phyloP scores from a whole-genome alignment of 2,113 vertebrate genomes.

The Lichenostomus cassidix region DNA sequence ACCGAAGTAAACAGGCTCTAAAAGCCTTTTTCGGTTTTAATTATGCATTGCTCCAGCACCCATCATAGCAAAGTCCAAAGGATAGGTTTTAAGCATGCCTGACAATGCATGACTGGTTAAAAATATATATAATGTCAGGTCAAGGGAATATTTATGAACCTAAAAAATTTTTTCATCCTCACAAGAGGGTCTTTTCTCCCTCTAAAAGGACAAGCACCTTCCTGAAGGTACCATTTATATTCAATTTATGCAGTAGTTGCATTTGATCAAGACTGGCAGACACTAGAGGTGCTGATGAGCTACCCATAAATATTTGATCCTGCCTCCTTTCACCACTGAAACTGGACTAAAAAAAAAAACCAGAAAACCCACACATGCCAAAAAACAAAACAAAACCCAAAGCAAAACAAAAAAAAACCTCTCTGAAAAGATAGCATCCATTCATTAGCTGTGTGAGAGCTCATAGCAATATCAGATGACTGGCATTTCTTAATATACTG shows the following conservation, averaged over 20 bases:
- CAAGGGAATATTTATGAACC: neutral
- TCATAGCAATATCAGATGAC: neutral
- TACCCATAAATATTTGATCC: neutral
- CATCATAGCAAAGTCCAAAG: constrained; percentile 50
- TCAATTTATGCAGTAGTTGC: neutral
- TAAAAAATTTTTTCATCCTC: neutral
- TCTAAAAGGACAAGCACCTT: neutral
- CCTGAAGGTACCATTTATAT: neutral
- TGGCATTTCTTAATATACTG: neutral
- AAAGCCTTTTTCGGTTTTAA: constrained; percentile 78
- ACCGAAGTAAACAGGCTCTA: constrained; percentile 87
- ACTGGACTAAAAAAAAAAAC: neutral
- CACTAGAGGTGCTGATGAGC: constrained; percentile 51
- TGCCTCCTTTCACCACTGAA: neutral
- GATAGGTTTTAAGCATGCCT: constrained; percentile 29
- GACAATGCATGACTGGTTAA: constrained; percentile 53
- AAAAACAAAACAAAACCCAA: neutral
- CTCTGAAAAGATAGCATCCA: neutral
- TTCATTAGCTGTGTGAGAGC: neutral
- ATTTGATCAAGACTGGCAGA: neutral
- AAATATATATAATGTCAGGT: neutral
- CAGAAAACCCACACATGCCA: neutral
- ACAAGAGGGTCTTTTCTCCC: neutral
- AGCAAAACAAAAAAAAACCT: neutral
- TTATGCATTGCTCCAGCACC: constrained; percentile 73